Base-by-base conservation (phyloP, 1,140 invertebrate genomes). In the Caerostris extrusa region DNA sequence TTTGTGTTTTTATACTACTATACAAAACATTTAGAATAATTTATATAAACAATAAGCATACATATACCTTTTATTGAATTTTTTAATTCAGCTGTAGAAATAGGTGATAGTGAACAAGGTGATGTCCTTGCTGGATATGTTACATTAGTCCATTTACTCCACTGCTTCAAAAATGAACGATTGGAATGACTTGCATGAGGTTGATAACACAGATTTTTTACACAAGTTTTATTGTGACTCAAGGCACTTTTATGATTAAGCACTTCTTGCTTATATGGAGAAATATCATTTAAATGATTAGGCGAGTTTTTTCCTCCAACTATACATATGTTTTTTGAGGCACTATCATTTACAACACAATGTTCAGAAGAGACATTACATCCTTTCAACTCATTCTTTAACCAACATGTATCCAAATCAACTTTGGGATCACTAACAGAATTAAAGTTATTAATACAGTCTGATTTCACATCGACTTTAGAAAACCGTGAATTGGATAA, bases 171-270 rank as follows among this genome's bases (percentile, higher is more conserved):
- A 64, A 94, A 87, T 91, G 93, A 69, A 69, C 93, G 82, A 71
- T 50, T 90, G 88, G 93, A 94, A 94, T 94, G 93, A 90, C 87
- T 90, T 67, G 69, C 17, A 85, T 64, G 86, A 81, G 93, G 61
- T 77, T 94, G 93, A 83, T 94, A 90, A 57, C 92, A 93, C 34
- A 69, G 88, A 53, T 12, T 90, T 94, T 94, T 94, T 61, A 82
- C 67, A 19, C 50, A 77, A 81, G 85, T n/a, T 90, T 82, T 94
- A 83, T 58, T 82, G 88, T 90, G 93, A 85, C 71, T 94, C 93
- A 94, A 94, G 93, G 93, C 93, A 94, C 93, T 94, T 88, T 85
- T 94, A 81, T 88, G 93, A 58, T 94, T 94, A 83, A 94, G 93
- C 93, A 94, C 77, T 90, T 94, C 93, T 34, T 94, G 86, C 81